Percentiles rank a stretch among this genome's conserved stretches.
Evolutionary conservation across 2,888 invertebrate species (phyloP).

Genomic region (Drosophila histrio): DNA sequence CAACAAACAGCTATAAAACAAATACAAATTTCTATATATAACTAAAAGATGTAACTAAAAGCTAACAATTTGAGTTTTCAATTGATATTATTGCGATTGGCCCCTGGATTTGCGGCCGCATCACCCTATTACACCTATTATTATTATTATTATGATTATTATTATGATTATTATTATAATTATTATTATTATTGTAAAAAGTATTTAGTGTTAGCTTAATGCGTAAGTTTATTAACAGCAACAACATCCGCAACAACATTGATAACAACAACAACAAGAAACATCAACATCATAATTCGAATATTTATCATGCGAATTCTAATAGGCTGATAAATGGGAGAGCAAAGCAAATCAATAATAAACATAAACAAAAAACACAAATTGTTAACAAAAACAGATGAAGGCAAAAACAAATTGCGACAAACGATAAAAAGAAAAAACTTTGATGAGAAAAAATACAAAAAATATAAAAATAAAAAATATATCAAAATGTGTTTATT

Average conservation of each 20-base stretch:
- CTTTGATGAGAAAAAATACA: conserved; percentile 63
- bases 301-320: conserved; percentile 39
- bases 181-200: conserved; percentile 80
- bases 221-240: conserved; percentile 77
- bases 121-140: conserved; percentile 49
- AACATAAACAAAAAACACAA: conserved; percentile 55
- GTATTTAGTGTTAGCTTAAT: conserved; percentile 82
- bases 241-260: conserved; percentile 39
- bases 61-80: conserved; percentile 63
- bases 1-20: conserved; percentile 57
- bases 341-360: conserved; percentile 60
- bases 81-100: conserved; percentile 64
- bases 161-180: conserved; percentile 47
- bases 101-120: conserved; percentile 39
- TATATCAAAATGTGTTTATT: conserved; percentile 41
- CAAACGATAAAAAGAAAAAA: conserved; percentile 44
- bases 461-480: conserved; percentile 63
- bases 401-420: conserved; percentile 33
- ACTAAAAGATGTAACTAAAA: conserved; percentile 34
- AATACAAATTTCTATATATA: conserved; percentile 54
- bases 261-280: conserved; percentile 26
- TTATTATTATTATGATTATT: conserved; percentile 45
- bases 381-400: conserved; percentile 63
- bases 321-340: conserved; percentile 30
- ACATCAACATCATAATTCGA: conserved; percentile 22